A percentile compares a stretch with the other conserved stretches of the same genome.
Evolutionary conservation across 1,140 invertebrate genomes (phyloP).

Genomic region (Antheraea mylitta): DNA sequence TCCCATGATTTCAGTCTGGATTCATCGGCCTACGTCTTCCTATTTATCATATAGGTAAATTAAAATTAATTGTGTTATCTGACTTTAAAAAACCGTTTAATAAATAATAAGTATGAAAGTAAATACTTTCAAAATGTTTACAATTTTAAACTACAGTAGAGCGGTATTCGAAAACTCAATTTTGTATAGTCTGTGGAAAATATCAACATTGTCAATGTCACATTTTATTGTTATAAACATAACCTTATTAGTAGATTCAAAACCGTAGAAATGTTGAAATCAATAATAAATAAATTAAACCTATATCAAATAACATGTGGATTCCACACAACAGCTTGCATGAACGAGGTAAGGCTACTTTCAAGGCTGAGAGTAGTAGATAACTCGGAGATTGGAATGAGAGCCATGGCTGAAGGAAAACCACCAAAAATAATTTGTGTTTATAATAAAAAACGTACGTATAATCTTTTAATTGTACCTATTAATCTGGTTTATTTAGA

Average conservation of each 20-base stretch:
- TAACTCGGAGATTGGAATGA: constrained; percentile 96
- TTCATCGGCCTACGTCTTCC: too few species aligned
- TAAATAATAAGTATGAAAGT: too few species aligned
- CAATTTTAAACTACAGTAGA: neutral
- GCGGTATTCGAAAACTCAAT: neutral
- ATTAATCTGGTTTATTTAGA: neutral
- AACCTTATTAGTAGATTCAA: constrained; percentile 25
- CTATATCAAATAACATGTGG: constrained; percentile 30
- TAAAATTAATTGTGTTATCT: too few species aligned
- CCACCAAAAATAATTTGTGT: constrained; percentile 94
- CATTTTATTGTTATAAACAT: constrained; percentile 11
- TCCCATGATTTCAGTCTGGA: too few species aligned
- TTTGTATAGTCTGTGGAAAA: neutral
- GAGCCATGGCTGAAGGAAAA: constrained; percentile 95
- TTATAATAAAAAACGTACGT: constrained; percentile 87
- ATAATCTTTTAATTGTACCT: neutral
- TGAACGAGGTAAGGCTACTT: constrained; percentile 84
- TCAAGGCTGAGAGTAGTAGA: constrained; percentile 94
- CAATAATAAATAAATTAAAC: constrained; percentile 43
- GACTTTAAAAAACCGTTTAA: too few species aligned
- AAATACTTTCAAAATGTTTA: too few species aligned
- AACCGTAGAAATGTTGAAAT: constrained; percentile 46
- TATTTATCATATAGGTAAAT: too few species aligned
- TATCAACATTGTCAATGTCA: neutral
- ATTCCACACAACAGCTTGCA: constrained; percentile 80